A percentile compares a stretch with the other conserved stretches of the same genome.
These are phyloP conservation scores for Carabus problematicus DNA, from an alignment of 2,888 invertebrate genomes.

Conservation along the genomic window DNA sequence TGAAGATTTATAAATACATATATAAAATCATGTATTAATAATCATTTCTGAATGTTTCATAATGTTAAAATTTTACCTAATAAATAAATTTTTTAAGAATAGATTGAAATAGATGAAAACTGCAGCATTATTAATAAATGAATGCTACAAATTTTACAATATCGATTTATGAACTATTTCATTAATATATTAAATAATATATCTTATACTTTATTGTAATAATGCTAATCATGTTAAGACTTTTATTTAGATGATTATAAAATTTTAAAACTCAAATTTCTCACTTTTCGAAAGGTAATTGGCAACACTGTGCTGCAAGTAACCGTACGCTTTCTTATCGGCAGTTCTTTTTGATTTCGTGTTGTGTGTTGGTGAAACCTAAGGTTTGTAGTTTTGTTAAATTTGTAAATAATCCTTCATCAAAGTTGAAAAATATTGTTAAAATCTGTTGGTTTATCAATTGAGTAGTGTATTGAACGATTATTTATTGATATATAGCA, in stretches of 20 bases:
- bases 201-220: constrained; percentile 8
- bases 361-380: constrained; percentile 13
- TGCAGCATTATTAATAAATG: no score
- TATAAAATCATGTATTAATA: no score
- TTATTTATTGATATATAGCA: neutral
- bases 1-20: no score
- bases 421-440: constrained; percentile 24
- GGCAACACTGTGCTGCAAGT: constrained; percentile 19
- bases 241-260: constrained; percentile 1
- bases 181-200: neutral
- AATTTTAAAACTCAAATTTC: neutral
- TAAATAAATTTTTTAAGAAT: no score
- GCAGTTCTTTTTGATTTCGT: constrained; percentile 36
- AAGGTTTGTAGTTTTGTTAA: constrained; percentile 30
- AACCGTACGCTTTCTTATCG: constrained; percentile 27
- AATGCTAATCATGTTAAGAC: neutral
- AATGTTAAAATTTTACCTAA: no score
- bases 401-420: constrained; percentile 6
- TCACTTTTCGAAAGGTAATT: constrained; percentile 9
- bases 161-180: neutral
- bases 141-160: no score
- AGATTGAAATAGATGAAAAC: no score
- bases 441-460: constrained; percentile 1
- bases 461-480: neutral
- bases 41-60: no score